Evolutionary conservation across 2,797 vertebrate genomes (phyloP).

Genomic region (Tolypeutes matacus): DNA sequence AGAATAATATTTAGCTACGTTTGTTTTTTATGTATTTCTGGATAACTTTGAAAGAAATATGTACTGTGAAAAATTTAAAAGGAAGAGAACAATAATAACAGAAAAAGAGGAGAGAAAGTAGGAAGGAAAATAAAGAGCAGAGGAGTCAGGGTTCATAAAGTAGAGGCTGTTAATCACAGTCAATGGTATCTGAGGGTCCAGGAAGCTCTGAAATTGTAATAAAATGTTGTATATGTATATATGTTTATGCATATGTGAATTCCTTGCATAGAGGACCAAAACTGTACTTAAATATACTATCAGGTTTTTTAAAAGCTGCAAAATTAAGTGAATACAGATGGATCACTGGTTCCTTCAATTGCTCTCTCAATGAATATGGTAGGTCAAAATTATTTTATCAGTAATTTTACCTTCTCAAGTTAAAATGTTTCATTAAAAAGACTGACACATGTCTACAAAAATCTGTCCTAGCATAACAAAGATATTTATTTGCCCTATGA

Average conservation of each 20-base stretch:
- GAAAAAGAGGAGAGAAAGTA: neutral
- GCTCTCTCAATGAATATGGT: neutral
- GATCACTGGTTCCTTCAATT: neutral
- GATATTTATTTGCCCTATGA: neutral
- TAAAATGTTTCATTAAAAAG: slow-evolving; percentile 33
- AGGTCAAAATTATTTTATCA: slow-evolving; percentile 37
- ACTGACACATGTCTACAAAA: neutral
- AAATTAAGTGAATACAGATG: slow-evolving; percentile 23
- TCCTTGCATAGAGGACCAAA: neutral
- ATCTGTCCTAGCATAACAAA: neutral
- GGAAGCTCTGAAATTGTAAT: neutral
- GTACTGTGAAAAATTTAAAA: neutral
- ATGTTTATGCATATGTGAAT: neutral
- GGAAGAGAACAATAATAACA: neutral
- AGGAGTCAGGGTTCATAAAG: slow-evolving; percentile 1
- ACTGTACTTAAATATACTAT: slow-evolving; percentile 50
- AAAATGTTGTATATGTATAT: neutral
- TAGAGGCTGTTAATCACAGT: neutral
- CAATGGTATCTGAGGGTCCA: neutral
- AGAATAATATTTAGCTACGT: neutral
- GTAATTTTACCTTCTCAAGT: neutral
- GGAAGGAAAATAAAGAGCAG: neutral
- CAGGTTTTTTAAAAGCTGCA: slow-evolving; percentile 54
- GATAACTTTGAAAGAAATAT: slow-evolving; percentile 3
- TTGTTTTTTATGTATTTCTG: neutral